Evolutionary conservation across 2,797 vertebrate genomes (phyloP), one percentile per base, ranked within the genome.

Genomic region (Alfaro cultratus): DNA sequence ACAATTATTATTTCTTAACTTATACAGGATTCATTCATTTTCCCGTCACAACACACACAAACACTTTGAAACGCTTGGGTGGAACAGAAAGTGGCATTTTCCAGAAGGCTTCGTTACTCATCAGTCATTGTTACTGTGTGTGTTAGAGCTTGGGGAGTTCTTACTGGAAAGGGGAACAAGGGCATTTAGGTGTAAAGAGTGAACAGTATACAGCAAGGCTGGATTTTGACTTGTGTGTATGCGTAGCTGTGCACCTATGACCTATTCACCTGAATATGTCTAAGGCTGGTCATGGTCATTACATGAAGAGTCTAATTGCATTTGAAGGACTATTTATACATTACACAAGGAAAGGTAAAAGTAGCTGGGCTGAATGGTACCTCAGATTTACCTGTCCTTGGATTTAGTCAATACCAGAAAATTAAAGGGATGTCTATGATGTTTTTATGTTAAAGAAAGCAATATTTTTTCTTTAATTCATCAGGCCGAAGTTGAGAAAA

Each of bases 81-180:
- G 80, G 60, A 91, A 90, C 60, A 84, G 79, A 90, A 90, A 91
- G 90, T 89, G 91, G 90, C 84, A 93, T 90, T 87, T 89, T 92
- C 88, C 87, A 90, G 85, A 70, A 75, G 87, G 84, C 86, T 91
- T 92, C 90, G 87, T 88, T 85, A 88, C 76, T 89, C 89, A 92
- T 95, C 93, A 92, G 83, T 94, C 93, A 94, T 91, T 90, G 92
- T 94, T 94, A 92, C 87, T 87, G 79, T 85, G 84, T 86, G 91
- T 91, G 89, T 26, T 53, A 53, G 90, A 80, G 23, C 67, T 75
- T 72, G 84, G 82, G 80, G 85, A 88, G 79, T 80, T 82, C 80
- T 79, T 77, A 80, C 77, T 73, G 51, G 76, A 87, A 55, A 74
- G 77, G 86, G 79, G 75, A 86, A 80, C 46, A 18, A 68, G 43